Evolutionary conservation across 2,888 invertebrate species (phyloP).

Genomic region (Lycophotia porphyrea): DNA sequence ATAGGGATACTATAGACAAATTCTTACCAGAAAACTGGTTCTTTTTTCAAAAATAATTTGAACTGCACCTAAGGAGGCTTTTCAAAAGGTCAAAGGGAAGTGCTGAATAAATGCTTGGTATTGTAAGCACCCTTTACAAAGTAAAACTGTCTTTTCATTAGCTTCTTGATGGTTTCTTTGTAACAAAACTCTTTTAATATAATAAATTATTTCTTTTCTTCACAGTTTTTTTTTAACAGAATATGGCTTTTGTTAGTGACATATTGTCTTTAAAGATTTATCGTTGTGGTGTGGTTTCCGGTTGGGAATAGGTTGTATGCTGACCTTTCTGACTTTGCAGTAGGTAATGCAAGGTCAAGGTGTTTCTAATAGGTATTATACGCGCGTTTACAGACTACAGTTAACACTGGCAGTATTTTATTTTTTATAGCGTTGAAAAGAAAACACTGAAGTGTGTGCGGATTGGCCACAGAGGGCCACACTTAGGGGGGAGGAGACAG

Average conservation of each 20-base stretch:
- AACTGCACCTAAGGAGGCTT: slow-evolving; percentile 33
- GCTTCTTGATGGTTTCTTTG: slow-evolving; percentile 67
- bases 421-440: neutral
- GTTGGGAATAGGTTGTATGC: neutral
- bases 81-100: slow-evolving; percentile 46
- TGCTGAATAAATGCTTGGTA: slow-evolving; percentile 61
- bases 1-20: neutral
- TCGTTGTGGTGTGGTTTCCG: slow-evolving; percentile 19
- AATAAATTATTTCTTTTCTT: slow-evolving; percentile 71
- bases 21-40: neutral
- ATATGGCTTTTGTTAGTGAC: slow-evolving; percentile 44
- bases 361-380: neutral
- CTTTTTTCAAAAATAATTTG: slow-evolving; percentile 10
- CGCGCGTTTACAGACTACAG: neutral
- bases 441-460: neutral
- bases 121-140: slow-evolving; percentile 67
- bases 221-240: slow-evolving; percentile 43
- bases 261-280: slow-evolving; percentile 43
- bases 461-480: neutral
- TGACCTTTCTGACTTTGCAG: neutral
- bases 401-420: neutral
- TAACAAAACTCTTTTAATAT: slow-evolving; percentile 68
- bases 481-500: neutral
- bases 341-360: slow-evolving; percentile 4
- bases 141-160: slow-evolving; percentile 68